Evolutionary conservation across 2,113 vertebrate species (phyloP).

Genomic region (Paracanthobrama guichenoti): DNA sequence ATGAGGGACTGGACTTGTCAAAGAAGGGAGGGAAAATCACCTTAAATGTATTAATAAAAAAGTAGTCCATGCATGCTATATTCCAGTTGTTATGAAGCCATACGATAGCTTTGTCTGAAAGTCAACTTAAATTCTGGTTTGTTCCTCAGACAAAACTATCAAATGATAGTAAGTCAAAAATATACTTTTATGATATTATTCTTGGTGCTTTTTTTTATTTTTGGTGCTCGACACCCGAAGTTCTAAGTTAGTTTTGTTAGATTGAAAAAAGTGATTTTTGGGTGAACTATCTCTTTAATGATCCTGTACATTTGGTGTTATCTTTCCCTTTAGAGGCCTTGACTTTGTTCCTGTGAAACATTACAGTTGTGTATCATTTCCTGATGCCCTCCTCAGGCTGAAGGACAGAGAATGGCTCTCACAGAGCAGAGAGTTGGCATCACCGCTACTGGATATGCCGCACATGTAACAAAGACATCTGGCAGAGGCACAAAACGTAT

Average conservation of each 20-base stretch:
- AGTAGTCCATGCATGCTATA: not conserved
- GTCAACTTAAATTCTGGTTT: not conserved
- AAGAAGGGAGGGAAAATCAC: not conserved
- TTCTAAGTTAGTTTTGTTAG: not conserved
- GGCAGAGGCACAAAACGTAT: slow-evolving; percentile 45
- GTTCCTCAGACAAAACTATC: not conserved
- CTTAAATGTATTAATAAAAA: not conserved
- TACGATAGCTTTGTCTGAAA: not conserved
- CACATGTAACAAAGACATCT: slow-evolving; percentile 42
- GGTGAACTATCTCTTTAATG: not conserved
- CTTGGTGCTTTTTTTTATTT: not conserved
- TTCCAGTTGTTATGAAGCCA: not conserved
- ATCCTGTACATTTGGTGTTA: not conserved
- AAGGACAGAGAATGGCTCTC: slow-evolving; percentile 41
- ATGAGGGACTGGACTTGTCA: not conserved
- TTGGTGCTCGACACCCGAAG: not conserved
- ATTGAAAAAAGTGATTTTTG: not conserved
- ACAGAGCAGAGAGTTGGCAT: slow-evolving; percentile 5
- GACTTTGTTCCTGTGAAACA: slow-evolving; percentile 34
- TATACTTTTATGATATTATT: not conserved
- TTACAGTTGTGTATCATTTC: slow-evolving; percentile 40
- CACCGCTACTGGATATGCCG: slow-evolving; percentile 31
- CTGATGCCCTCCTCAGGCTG: slow-evolving; percentile 35
- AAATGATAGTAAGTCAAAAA: not conserved
- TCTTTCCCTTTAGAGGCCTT: slow-evolving; percentile 16